A percentile compares a stretch with the other conserved stretches of the same genome.
These are phyloP conservation scores for Ochropacha duplaris DNA, from an alignment of 2,888 invertebrate species.

Conservation along the genomic window DNA sequence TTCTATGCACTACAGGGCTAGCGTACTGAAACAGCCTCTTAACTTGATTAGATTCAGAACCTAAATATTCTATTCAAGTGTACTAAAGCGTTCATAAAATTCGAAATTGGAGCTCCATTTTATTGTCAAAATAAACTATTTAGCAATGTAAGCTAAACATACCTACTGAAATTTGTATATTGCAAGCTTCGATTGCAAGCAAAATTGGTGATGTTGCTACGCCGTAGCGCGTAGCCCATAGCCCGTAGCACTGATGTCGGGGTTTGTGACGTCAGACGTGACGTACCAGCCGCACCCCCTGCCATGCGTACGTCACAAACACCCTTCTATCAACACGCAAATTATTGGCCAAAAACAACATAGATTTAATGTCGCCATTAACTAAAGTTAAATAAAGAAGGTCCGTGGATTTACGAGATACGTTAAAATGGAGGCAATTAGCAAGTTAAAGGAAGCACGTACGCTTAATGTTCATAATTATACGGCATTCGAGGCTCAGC, in stretches of 20 bases:
- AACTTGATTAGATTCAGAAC: constrained; percentile 48
- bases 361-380: constrained; percentile 43
- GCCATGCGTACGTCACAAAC: constrained; percentile 50
- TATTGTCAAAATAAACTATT: constrained; percentile 1
- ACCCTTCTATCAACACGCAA: constrained; percentile 47
- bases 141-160: neutral
- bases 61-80: constrained; percentile 24
- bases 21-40: constrained; percentile 44
- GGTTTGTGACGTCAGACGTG: constrained; percentile 62
- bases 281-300: constrained; percentile 67
- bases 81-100: constrained; percentile 4
- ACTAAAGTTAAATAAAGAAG: constrained; percentile 35
- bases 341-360: constrained; percentile 69
- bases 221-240: constrained; percentile 41
- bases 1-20: constrained; percentile 27
- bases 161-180: too few species aligned
- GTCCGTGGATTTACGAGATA: constrained; percentile 6
- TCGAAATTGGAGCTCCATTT: neutral
- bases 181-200: too few species aligned
- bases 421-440: constrained; percentile 14
- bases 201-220: constrained; percentile 11
- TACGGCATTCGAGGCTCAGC: neutral
- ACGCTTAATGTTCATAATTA: constrained; percentile 6
- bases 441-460: constrained; percentile 1
- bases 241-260: constrained; percentile 26